phyloP scores from a whole-genome alignment of 2,888 invertebrate genomes.

The Polyommatus icarus region DNA sequence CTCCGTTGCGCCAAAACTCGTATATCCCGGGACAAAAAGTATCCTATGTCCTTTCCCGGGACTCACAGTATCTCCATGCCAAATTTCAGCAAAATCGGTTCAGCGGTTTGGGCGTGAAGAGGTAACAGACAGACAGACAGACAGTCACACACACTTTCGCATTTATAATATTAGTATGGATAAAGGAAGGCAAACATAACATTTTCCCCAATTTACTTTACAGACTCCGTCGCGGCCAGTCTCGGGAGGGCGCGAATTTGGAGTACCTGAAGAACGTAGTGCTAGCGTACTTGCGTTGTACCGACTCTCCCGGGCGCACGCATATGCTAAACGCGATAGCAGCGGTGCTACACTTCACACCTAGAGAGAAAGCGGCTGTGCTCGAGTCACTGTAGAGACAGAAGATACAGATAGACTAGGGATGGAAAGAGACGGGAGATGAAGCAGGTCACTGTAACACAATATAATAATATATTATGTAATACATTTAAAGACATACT shows the following conservation, averaged over 20 bases:
- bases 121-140: no score
- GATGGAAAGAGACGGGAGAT: neutral
- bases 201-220: neutral
- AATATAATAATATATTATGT: no score
- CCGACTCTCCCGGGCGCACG: slow-evolving; percentile 83
- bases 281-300: slow-evolving; percentile 87
- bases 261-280: slow-evolving; percentile 96
- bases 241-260: slow-evolving; percentile 91
- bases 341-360: slow-evolving; percentile 90
- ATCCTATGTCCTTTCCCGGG: no score
- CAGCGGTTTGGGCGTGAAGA: no score
- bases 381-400: neutral
- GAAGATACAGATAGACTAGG: neutral
- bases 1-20: no score
- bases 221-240: slow-evolving; percentile 86
- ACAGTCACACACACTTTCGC: no score
- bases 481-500: no score
- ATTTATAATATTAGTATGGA: no score
- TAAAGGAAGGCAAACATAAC: neutral
- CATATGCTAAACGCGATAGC: slow-evolving; percentile 95
- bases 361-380: slow-evolving; percentile 1
- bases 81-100: no score
- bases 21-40: no score
- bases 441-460: neutral
- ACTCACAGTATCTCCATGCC: no score